Evolutionary conservation across 37 sponge, comb jelly and placozoan genomes (phyloP).

Genomic region (Crambe crambe): DNA sequence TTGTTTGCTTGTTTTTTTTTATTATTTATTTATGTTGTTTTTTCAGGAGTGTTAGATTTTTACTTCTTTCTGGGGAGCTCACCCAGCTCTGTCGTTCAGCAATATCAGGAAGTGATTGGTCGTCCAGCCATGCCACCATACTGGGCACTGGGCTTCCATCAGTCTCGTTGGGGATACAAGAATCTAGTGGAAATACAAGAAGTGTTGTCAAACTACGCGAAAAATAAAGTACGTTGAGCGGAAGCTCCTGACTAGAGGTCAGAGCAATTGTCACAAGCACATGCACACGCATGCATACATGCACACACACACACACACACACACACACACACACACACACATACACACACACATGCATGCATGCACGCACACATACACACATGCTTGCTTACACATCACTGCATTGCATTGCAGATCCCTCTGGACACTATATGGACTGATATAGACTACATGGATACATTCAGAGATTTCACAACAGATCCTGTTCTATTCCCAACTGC

Average conservation of each 20-base stretch:
- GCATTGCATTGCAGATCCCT: no score
- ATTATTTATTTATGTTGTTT: not conserved
- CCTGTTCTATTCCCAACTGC: conserved; percentile 68
- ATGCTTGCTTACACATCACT: not conserved
- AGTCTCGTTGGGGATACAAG: conserved; percentile 85
- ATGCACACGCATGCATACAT: no score
- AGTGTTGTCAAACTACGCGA: conserved; percentile 68
- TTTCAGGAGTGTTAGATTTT: conserved; percentile 74
- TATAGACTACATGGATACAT: conserved; percentile 95
- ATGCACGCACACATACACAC: no score
- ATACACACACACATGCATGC: no score
- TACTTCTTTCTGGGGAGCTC: conserved; percentile 82
- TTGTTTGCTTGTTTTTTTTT: no score
- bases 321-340: no score
- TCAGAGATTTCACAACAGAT: conserved; percentile 89
- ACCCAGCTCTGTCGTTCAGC: conserved; percentile 79
- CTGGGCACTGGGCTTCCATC: conserved; percentile 91
- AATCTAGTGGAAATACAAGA: conserved; percentile 65
- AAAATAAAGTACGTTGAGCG: conserved; percentile 28
- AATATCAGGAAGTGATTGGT: conserved; percentile 89
- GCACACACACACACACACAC: no score
- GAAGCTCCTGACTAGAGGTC: no score
- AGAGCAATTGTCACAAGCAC: no score
- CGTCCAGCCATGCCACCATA: conserved; percentile 89
- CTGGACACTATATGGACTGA: conserved; percentile 94